A percentile compares a stretch with the other conserved stretches of the same genome.
phyloP scores from a whole-genome alignment of 2,113 vertebrate genomes.

The Callorhinus ursinus region DNA sequence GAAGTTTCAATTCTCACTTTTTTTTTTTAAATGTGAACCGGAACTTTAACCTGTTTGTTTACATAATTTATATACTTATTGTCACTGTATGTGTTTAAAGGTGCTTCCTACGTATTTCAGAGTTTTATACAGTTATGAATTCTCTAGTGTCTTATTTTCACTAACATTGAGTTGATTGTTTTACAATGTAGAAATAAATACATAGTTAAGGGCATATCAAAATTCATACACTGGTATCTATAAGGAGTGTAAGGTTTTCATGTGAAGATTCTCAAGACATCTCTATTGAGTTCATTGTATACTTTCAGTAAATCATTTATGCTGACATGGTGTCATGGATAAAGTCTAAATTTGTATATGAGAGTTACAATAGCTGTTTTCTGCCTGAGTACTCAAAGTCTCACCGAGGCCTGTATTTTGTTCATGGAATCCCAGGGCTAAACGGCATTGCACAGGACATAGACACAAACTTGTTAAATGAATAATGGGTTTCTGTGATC shows the following conservation, averaged over 20 bases:
- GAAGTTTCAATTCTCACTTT: background rate
- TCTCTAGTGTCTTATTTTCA: background rate
- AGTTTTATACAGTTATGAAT: background rate
- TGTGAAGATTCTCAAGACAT: background rate
- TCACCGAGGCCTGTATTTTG: background rate
- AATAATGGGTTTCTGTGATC: background rate
- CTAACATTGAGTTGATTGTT: background rate
- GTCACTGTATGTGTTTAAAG: background rate
- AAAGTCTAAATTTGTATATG: background rate
- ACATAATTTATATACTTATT: background rate
- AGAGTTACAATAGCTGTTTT: background rate
- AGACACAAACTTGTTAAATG: background rate
- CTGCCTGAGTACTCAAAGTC: background rate
- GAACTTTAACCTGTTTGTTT: background rate
- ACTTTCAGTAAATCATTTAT: conserved; percentile 54
- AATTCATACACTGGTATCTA: background rate
- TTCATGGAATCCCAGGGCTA: background rate
- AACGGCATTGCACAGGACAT: background rate
- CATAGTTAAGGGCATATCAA: background rate
- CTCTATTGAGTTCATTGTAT: background rate
- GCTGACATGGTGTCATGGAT: background rate
- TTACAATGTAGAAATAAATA: background rate
- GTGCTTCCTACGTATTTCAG: background rate
- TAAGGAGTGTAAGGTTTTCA: background rate
- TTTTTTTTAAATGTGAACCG: background rate